Base-by-base conservation (phyloP, 2,888 invertebrate species). In the Atrina japonica region DNA sequence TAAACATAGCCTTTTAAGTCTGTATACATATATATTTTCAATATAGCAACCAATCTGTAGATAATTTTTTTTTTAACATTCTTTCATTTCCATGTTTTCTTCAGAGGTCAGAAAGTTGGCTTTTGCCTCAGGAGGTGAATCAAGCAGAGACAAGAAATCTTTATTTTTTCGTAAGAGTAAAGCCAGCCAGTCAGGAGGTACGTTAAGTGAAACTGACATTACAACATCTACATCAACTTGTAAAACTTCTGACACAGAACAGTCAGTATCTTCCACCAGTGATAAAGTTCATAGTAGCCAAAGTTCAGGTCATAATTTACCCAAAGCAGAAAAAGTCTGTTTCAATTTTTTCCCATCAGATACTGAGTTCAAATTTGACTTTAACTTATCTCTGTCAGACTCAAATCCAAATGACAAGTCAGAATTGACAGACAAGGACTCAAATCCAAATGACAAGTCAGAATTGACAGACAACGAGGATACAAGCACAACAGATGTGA, bases 131-230 rank as follows among this genome's bases (percentile, higher is more conserved):
- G 74, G 55, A 11, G 64, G 47, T 3, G 30, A 71, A 14, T 45
- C 60, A 27, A 65, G 50, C 23, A 35, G 11, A 11, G 35, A 35
- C 35, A 35, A 35, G 5, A 78, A 76, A 52, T 78, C 76, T n/a
- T 56, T 61, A 43, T 78, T 77, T 58, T 78, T 66, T 61, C 73
- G 68, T 56, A 80, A 78, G 66, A 79, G 79, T 66, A 35, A 35
- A 35, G 5, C 35, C 11, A 7, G 6, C 35, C 35, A 35, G 11
- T 35, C 35, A 35, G 35, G 11, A 11, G 11, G 35, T 7, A 35
- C 5, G 6, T 35, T 35, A 35, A 35, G 11, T 35, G 35, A 35
- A 35, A 35, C 35, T 35, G 35, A 35, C 11, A 11, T 11, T 35
- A 35, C 6, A 7, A 11, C 35, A 7, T 5, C 35, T 11, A 35